Conservation (phyloP, 2,888 invertebrate species). For the Euplexia lucipara region DNA sequence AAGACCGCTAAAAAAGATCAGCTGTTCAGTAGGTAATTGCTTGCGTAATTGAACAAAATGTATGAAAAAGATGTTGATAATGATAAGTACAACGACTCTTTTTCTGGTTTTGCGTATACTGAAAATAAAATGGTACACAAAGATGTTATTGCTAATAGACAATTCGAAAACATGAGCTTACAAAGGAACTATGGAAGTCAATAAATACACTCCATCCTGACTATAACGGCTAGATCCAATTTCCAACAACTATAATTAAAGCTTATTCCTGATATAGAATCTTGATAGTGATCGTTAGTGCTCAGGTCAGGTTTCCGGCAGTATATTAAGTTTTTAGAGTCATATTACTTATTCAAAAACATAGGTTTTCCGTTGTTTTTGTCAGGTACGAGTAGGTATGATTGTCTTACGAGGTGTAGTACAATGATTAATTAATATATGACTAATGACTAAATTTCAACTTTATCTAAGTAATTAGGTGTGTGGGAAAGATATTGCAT, state of each 20-base stretch:
- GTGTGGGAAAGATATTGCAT: not conserved
- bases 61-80: too few species aligned
- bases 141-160: not conserved
- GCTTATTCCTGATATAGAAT: constrained; percentile 9
- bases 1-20: too few species aligned
- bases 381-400: not conserved
- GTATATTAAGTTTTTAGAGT: constrained; percentile 34
- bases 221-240: constrained; percentile 37
- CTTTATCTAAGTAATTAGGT: not conserved
- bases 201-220: constrained; percentile 49
- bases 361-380: constrained; percentile 37
- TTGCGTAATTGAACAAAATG: too few species aligned
- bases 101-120: too few species aligned
- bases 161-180: not conserved
- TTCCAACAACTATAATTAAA: constrained; percentile 41
- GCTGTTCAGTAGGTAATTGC: too few species aligned
- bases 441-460: constrained; percentile 19
- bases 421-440: constrained; percentile 28
- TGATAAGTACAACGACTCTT: too few species aligned
- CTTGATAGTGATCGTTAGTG: constrained; percentile 14
- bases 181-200: constrained; percentile 11
- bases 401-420: constrained; percentile 14
- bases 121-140: too few species aligned
- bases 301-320: constrained; percentile 53
- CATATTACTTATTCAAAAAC: constrained; percentile 17